A percentile compares a stretch with the other conserved stretches of the same genome.
Evolutionary conservation across 1,140 invertebrate species (phyloP).

Genomic region (Kradibia gibbosae): DNA sequence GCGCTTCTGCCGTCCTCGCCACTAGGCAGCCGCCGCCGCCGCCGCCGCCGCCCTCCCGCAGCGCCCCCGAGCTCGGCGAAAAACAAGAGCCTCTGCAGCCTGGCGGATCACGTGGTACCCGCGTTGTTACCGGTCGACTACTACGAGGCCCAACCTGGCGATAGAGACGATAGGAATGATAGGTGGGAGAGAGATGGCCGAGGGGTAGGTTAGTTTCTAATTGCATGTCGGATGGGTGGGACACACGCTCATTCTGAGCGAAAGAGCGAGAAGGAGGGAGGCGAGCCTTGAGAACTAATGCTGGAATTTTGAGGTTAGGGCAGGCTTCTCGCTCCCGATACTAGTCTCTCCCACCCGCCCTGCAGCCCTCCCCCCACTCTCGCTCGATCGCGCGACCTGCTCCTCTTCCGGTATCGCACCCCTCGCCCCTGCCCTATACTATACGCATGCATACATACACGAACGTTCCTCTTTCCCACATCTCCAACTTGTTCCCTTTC

Average conservation of each 20-base stretch:
- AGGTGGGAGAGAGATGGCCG: slow-evolving; percentile 55
- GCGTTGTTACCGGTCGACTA: slow-evolving; percentile 54
- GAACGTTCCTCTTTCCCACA: background rate
- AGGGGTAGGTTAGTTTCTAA: slow-evolving; percentile 64
- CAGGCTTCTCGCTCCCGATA: slow-evolving; percentile 59
- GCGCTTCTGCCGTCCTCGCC: slow-evolving; percentile 49
- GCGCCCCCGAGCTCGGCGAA: slow-evolving; percentile 53
- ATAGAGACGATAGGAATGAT: slow-evolving; percentile 61
- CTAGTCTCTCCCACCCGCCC: slow-evolving; percentile 36
- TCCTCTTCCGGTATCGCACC: background rate
- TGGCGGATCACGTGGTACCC: slow-evolving; percentile 64
- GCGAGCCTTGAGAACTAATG: slow-evolving; percentile 66
- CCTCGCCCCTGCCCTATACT: too few relatives aligned
- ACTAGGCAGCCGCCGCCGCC: slow-evolving; percentile 26
- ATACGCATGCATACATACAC: too few relatives aligned
- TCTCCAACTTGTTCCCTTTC: slow-evolving; percentile 46
- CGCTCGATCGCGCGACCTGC: background rate
- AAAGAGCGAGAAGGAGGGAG: slow-evolving; percentile 35
- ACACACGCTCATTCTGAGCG: slow-evolving; percentile 49
- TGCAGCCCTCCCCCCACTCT: slow-evolving; percentile 11
- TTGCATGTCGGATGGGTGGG: slow-evolving; percentile 64
- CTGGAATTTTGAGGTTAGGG: slow-evolving; percentile 70
- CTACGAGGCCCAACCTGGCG: slow-evolving; percentile 61
- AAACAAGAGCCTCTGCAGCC: slow-evolving; percentile 64
- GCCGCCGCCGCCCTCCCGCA: slow-evolving; percentile 37